Evolutionary conservation across 2,113 vertebrate genomes (phyloP), one percentile per base, ranked within the genome.

Genomic region (Erpornis zantholeuca): DNA sequence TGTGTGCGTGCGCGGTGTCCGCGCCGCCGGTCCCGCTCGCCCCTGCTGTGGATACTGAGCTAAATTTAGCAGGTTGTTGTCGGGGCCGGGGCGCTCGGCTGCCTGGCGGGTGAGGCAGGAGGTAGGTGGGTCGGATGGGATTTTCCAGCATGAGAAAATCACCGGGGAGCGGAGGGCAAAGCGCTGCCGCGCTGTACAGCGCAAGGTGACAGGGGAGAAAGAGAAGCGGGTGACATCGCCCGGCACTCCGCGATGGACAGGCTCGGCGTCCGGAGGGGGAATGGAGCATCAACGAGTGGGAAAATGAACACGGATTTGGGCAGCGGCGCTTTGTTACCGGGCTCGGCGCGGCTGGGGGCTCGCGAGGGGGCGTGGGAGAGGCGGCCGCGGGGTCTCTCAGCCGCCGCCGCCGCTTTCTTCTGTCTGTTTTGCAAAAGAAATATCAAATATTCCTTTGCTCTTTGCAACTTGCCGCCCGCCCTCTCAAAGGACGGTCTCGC

Each of bases 11-110:
- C 14, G 86, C 76, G 22, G 44, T 3, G 63, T 27, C 38, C 16
- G 36, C 53, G 40, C 54, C 22, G 82, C 57, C 68, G 13, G 78
- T 66, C 40, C 57, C 25, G 23, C 38, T 56, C 25, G 47, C 83
- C 68, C 38, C 40, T 10, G 86, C 96, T 81, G 31, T 73, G 93
- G 86, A 87, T 91, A 81, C 52, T 3, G 79, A 50, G 94, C 95
- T 98, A 97, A 96, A 96, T 97, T 96, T 97, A 97, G 97, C 92
- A 3, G 66, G 92, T 88, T 52, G 91, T 44, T 52, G 86, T 56
- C 45, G 27, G 61, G 80, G 73, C 25, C 16, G 76, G 38, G 14
- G 61, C 14, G 11, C 17, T 61, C 15, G 63, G 50, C 65, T 29
- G 60, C 24, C 45, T 2, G 63, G 71, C 69, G 52, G 91, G 57